phyloP scores from a whole-genome alignment of 2,888 invertebrate species.

The Agrochola circellaris region DNA sequence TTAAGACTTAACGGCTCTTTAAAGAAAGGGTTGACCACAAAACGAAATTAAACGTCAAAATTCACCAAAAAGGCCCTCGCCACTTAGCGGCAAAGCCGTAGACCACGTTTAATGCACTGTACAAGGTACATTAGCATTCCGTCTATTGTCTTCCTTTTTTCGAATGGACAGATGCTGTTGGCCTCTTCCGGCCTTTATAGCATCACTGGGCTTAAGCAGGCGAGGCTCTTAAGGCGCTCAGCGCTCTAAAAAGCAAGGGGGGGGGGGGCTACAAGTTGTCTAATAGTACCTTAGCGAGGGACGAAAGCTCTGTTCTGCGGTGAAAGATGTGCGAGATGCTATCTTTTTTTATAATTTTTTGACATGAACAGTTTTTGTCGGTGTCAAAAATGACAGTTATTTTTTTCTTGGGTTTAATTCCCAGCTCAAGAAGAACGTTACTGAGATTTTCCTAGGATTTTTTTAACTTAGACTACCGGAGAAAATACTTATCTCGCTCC shows the following conservation, averaged over 20 bases:
- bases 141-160: constrained; percentile 69
- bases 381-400: not conserved
- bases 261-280: constrained; percentile 60
- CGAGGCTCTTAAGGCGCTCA: constrained; percentile 66
- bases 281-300: constrained; percentile 57
- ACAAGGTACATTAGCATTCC: constrained; percentile 69
- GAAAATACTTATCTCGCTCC: not conserved
- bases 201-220: constrained; percentile 69
- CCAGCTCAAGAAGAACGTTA: not conserved
- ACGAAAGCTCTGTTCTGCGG: constrained; percentile 38
- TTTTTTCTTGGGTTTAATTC: not conserved
- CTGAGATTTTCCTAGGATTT: too few relatives aligned
- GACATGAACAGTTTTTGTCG: constrained; percentile 22
- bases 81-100: constrained; percentile 64
- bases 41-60: constrained; percentile 60
- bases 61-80: constrained; percentile 56
- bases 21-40: constrained; percentile 54
- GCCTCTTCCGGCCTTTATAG: constrained; percentile 68
- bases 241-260: constrained; percentile 65
- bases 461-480: rapidly evolving
- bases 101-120: constrained; percentile 63
- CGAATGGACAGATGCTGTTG: constrained; percentile 68
- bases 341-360: constrained; percentile 34
- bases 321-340: constrained; percentile 40
- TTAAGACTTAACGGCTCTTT: constrained; percentile 34